Evolutionary conservation across 2,888 invertebrate genomes (phyloP), one percentile per base, ranked within the genome.

Genomic region (Lepidochrysops patricia): DNA sequence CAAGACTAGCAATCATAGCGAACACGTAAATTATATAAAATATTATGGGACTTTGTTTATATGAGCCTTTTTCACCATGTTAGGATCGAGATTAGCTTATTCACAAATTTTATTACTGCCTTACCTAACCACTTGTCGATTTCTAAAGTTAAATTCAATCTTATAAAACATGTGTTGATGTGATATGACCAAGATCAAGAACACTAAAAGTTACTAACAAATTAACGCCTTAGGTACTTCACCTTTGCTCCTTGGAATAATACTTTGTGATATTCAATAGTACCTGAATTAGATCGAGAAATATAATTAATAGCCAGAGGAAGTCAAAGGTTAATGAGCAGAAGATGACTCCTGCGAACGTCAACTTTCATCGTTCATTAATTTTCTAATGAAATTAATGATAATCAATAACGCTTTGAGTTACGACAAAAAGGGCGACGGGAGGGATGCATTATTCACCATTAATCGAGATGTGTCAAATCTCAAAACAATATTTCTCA

Each of bases 401-500:
- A 49, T 26, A 50, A 26, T 50, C 26, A 50, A 26, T 26, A 50
- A 50, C 2, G 19, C 9, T 43, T 37, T 25, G 25, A 50, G 26
- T 50, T n/a, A n/a, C 50, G 50, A 26, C 25, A 50, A 26, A 26
- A 50, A 26, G 50, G 26, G 26, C n/a, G 26, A 50, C 4, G 6
- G 50, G 2, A 50, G 25, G 23, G 25, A 50, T 19, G 19, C 43
- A 43, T 26, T 26, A 50, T 26, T 50, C 25, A 26, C n/a, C 13
- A 26, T 13, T 26, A 50, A 26, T 26, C 13, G 43, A 50, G 54
- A 61, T 60, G 4, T 58, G 34, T 66, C 60, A 62, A 62, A 64
- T 62, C 32, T 66, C 60, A 62, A 62, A 64, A 63, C 32, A 61
- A 57, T 62, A 63, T 60, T 61, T 66, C 65, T 68, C 69, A 69